Evolutionary conservation across 2,888 invertebrate genomes (phyloP), one percentile per base, ranked within the genome.

Genomic region (Holacanthella duospinosa): DNA sequence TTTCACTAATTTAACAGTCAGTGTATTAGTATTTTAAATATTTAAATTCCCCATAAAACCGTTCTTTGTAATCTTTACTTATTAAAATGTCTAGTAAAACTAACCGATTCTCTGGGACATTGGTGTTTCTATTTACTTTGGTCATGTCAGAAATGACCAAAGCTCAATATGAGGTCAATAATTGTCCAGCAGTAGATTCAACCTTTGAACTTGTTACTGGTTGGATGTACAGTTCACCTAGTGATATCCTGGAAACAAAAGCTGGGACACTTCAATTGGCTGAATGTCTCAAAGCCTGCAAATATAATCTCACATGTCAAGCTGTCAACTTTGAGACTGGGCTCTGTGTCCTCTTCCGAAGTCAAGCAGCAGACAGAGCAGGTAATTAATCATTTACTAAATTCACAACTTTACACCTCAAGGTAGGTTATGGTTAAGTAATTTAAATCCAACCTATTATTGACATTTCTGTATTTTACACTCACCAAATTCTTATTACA

Each of bases 191-290:
- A 12, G 72, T 74, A 26, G 74, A 74, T 62, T 66, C 74, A 21
- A 75, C 75, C n/a, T 77, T 77, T 68, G 77, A 77, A 66, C 71
- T 77, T 48, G 72, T 76, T 54, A 77, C 77, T 2, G 77, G 77
- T n/a, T 76, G 74, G 71, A 76, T 77, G 67, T 76, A 74, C 65
- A 75, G 74, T 61, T 71, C 76, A 24, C 75, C 76, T 61, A 78
- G 79, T 66, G 82, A 77, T 75, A 81, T 76, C 73, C 80, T 78
- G 53, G 76, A 76, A 64, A 75, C 76, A 43, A 73, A 74, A 65
- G 73, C 76, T 24, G 77, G 77, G 36, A 76, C 77, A 4, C 73
- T 78, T 26, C 72, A 75, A 60, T 71, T 78, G 55, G 74, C 75
- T 28, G 77, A 77, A 56, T 78, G 78, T 66, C 72, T 78, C 19